Conservation (phyloP, 1,140 invertebrate species). For the Harpegnathos saltator region DNA sequence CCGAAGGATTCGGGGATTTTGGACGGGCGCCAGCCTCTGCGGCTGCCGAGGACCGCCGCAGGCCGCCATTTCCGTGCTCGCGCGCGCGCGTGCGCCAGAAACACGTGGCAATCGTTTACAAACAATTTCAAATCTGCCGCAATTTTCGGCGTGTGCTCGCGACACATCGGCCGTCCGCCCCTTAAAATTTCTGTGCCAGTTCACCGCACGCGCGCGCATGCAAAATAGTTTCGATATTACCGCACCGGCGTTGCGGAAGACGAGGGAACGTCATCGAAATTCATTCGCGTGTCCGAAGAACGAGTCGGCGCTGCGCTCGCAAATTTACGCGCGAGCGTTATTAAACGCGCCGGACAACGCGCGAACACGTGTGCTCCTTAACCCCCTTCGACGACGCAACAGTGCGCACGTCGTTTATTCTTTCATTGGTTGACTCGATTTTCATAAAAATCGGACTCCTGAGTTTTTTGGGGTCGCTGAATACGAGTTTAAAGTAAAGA, state of each 20-base stretch:
- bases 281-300: conserved; percentile 30
- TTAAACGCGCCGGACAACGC: neutral
- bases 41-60: neutral
- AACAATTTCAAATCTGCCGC: conserved; percentile 57
- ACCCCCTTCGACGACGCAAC: too few relatives aligned
- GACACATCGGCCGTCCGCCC: conserved; percentile 43
- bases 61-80: neutral
- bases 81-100: conserved; percentile 31
- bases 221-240: conserved; percentile 53
- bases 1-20: conserved; percentile 19
- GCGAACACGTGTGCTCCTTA: too few relatives aligned
- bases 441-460: too few relatives aligned
- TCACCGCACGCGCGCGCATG: conserved; percentile 20
- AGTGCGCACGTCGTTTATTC: too few relatives aligned
- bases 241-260: conserved; percentile 36
- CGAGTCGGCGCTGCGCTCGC: too few relatives aligned
- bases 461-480: too few relatives aligned
- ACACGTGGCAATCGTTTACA: conserved; percentile 55
- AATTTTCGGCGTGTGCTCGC: conserved; percentile 52
- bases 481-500: too few relatives aligned
- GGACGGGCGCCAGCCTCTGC: conserved; percentile 11
- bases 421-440: too few relatives aligned
- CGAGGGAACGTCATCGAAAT: conserved; percentile 24
- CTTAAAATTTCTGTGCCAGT: conserved; percentile 59
- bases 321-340: neutral